These are phyloP conservation scores for Ptilorrhoa leucosticta DNA, from an alignment of 2,113 vertebrate species.

Conservation along the genomic window DNA sequence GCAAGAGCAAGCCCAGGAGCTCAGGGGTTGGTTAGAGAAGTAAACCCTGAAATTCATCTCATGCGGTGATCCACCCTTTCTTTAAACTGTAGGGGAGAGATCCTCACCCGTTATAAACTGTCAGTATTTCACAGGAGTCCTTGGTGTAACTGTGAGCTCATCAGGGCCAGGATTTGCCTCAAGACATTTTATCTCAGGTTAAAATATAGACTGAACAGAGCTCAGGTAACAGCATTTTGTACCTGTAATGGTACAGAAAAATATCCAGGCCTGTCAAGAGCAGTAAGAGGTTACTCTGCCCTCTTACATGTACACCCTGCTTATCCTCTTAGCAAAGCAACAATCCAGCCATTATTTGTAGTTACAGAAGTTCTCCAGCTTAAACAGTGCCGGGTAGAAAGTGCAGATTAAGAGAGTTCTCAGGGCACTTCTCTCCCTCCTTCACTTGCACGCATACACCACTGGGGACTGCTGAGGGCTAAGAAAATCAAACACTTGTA, in stretches of 20 bases:
- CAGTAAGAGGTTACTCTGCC: not conserved
- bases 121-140: not conserved
- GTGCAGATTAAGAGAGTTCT: not conserved
- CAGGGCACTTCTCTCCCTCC: not conserved
- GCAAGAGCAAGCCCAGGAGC: not conserved
- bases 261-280: not conserved
- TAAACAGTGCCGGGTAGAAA: not conserved
- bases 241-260: not conserved
- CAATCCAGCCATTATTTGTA: not conserved
- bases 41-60: not conserved
- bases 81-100: not conserved
- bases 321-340: not conserved
- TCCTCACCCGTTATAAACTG: not conserved
- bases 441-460: not conserved
- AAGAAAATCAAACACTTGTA: not conserved
- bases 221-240: not conserved
- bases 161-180: not conserved
- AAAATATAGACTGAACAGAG: not conserved
- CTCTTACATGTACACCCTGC: not conserved
- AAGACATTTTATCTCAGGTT: not conserved
- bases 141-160: not conserved
- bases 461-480: not conserved
- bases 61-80: not conserved
- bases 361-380: not conserved
- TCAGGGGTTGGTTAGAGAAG: not conserved